phyloP scores from a whole-genome alignment of 2,888 invertebrate species.

The Dasypolia templi region DNA sequence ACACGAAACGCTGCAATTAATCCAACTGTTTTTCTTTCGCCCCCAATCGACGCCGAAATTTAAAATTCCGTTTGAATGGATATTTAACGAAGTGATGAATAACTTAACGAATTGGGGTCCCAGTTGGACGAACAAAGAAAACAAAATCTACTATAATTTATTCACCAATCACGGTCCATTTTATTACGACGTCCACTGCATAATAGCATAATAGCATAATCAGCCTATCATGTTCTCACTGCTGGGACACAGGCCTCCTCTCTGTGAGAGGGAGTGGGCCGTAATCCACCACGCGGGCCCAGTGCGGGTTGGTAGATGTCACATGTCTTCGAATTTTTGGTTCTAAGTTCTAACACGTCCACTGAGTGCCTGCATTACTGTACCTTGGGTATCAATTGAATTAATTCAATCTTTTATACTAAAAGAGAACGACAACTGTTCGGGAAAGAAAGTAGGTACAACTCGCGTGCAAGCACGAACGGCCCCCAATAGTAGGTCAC shows the following conservation, averaged over 20 bases:
- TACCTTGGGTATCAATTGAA: slow-evolving; percentile 52
- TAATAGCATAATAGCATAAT: too few relatives aligned
- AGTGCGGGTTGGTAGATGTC: too few relatives aligned
- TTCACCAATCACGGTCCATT: slow-evolving; percentile 54
- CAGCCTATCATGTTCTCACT: too few relatives aligned
- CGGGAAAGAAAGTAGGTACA: slow-evolving; percentile 21
- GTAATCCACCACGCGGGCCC: too few relatives aligned
- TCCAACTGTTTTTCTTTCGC: slow-evolving; percentile 23
- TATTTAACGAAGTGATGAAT: slow-evolving; percentile 57
- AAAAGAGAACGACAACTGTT: slow-evolving; percentile 53
- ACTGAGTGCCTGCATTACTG: slow-evolving; percentile 48
- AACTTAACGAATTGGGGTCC: slow-evolving; percentile 41
- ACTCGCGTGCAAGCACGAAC: slow-evolving; percentile 44
- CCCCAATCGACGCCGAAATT: slow-evolving; percentile 20
- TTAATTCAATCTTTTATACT: slow-evolving; percentile 63
- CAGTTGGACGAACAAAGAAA: slow-evolving; percentile 47
- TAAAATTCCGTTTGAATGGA: slow-evolving; percentile 43
- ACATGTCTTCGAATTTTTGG: too few relatives aligned
- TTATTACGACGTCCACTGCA: slow-evolving; percentile 38
- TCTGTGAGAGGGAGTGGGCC: too few relatives aligned
- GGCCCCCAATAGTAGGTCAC: slow-evolving; percentile 55
- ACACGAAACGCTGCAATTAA: slow-evolving; percentile 31
- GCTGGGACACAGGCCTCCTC: too few relatives aligned
- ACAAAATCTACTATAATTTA: slow-evolving; percentile 55
- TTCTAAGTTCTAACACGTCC: too few relatives aligned